Conservation (phyloP, 2,113 vertebrate genomes). For the Spizaetus ornatus region DNA sequence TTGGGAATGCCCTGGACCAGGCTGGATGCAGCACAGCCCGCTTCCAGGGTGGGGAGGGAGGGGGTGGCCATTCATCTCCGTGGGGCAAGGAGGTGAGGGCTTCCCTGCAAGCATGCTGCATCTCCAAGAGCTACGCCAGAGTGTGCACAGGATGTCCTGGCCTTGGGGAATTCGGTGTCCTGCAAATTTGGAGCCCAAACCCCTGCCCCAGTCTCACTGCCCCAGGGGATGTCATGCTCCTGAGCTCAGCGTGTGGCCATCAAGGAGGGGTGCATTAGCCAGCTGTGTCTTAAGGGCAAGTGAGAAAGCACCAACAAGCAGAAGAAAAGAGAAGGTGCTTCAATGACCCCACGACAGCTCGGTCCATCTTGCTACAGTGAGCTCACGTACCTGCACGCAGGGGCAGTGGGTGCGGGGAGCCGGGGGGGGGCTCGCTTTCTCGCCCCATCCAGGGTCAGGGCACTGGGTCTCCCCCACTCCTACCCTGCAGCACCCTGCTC, state of each 20-base stretch:
- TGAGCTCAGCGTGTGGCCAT: background rate
- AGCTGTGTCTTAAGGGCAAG: background rate
- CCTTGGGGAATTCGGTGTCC: background rate
- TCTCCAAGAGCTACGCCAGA: background rate
- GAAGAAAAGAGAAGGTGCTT: background rate
- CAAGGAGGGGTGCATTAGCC: background rate
- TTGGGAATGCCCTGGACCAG: background rate
- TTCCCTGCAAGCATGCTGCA: background rate
- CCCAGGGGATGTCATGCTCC: background rate
- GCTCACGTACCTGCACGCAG: fast-evolving
- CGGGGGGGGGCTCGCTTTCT: background rate
- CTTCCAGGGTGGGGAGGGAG: background rate
- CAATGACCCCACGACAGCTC: fast-evolving
- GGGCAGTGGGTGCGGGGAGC: fast-evolving
- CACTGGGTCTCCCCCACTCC: background rate
- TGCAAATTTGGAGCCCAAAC: background rate
- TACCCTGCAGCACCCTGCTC: background rate
- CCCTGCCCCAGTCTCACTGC: background rate
- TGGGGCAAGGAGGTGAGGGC: background rate
- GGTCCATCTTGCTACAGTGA: fast-evolving
- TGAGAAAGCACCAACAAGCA: background rate
- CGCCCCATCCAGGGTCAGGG: no score
- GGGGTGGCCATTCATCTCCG: background rate
- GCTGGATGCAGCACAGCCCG: background rate
- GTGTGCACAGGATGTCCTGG: fast-evolving